Evolutionary conservation across 2,888 invertebrate species (phyloP), one percentile per base, ranked within the genome.

Genomic region (Drosophila histrio): DNA sequence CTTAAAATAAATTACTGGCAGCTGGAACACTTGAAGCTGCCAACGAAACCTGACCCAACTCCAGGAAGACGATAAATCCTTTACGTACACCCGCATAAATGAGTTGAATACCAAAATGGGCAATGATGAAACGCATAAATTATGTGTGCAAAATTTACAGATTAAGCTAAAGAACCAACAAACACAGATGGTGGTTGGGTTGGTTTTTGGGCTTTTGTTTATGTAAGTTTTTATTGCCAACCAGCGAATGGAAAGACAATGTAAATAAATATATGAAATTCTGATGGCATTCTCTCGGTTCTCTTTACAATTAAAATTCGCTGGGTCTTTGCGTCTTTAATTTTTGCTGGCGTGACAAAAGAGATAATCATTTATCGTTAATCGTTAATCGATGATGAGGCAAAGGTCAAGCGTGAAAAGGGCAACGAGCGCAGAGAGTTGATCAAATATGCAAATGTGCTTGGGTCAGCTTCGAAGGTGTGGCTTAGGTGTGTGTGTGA

Each of bases 1-100:
- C 77, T 57, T 28, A 30, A 70, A 80, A 80, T 80, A 61, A 84
- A 87, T 87, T 69, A 69, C 50, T 50, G 21, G 47, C 41, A 15
- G 49, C 22, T 32, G 34, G 11, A 52, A 13, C 9, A 19, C 44
- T 74, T 52, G 26, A 22, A 30, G 46, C 17, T 22, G 56, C 32
- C 52, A 34, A 26, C 47, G 34, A 30, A 69, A 43, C 54, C 49
- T 7, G 13, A 66, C 26, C 9, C 38, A 54, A 32, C 21, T 34
- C 5, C 13, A 30, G 28, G 50, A 30, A 28, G 22, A 21, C 8
- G 24, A 13, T 15, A 30, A 28, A 34, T 59, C 41, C 30, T 34
- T 44, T 11, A n/a, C 3, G 32, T 22, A 11, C 17, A 9, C 47
- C 64, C 24, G 46, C 61, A 39, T 54, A 50, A 52, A 49, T 39